Evolutionary conservation across 2,797 vertebrate species (phyloP), one percentile per base, ranked within the genome.

Genomic region (Oreonectes daqikongensis): DNA sequence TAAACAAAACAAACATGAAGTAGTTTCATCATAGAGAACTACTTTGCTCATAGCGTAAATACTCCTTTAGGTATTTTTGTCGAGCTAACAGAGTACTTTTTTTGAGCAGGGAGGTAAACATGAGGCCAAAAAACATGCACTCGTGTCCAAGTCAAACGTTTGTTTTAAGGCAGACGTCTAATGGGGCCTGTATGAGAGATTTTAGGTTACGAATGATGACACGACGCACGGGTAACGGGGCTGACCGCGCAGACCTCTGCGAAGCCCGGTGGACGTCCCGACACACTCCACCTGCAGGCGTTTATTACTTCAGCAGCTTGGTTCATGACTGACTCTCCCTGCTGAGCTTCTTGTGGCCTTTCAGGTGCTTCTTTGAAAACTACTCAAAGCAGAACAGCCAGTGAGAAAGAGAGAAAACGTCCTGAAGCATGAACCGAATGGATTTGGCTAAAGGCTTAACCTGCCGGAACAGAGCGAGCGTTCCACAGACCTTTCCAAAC

Each of bases 281-380:
- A 26, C 9, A 40, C 17, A 2, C 35, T 55, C 28, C 63, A 75
- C 46, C 48, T 53, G 61, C 35, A 48, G 22, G 12, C 67, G 28
- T 44, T 70, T 69, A 70, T 74, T 79, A 81, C 82, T 71, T 80
- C 48, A 79, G 81, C 48, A 77, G 78, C 83, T 32, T 26, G 72
- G 78, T 87, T 72, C 76, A 81, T 87, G 69, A 87, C 84, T 81
- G 83, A 83, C 61, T 0, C 69, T 89, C 53, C 67, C 60, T 69
- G 85, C 88, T 88, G 84, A 84, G 81, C 78, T 84, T 83, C 84
- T 86, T 78, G 42, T 83, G 83, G 74, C 84, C 81, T 85, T 88
- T 88, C 89, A 90, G 88, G 87, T 89, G 79, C 80, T 81, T 86
- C 85, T 91, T 87, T 90, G 85, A 90, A 87, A 86, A 81, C 75